phyloP scores from a whole-genome alignment of 2,113 vertebrate genomes.

The Percopsis transmontana region DNA sequence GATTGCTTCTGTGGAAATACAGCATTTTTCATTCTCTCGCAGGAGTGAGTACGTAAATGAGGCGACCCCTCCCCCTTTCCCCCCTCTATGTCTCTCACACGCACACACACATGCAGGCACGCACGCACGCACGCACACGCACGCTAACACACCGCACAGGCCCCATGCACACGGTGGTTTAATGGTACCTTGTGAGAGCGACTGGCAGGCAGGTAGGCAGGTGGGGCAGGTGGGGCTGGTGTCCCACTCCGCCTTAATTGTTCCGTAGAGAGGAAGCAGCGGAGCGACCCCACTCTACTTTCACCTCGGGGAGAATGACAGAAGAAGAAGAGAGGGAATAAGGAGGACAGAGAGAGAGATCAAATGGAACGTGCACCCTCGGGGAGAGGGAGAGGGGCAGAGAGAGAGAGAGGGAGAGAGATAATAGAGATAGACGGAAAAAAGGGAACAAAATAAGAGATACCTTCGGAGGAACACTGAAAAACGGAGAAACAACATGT shows the following conservation, averaged over 20 bases:
- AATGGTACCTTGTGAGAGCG: constrained; percentile 61
- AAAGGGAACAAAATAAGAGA: background rate
- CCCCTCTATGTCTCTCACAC: background rate
- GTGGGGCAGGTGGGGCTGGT: constrained; percentile 58
- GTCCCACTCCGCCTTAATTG: constrained; percentile 67
- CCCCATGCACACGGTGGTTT: constrained; percentile 43
- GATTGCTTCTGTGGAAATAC: constrained; percentile 56
- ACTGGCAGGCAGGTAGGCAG: constrained; percentile 51
- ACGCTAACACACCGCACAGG: background rate
- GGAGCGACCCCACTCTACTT: constrained; percentile 35
- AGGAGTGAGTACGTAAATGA: constrained; percentile 10
- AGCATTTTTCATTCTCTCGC: constrained; percentile 20
- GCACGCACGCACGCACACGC: background rate
- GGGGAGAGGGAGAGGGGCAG: constrained; percentile 5
- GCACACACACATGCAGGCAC: background rate
- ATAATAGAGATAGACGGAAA: constrained; percentile 13
- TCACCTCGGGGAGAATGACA: constrained; percentile 41
- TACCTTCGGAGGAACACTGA: background rate
- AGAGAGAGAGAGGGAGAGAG: constrained; percentile 10
- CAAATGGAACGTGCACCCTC: background rate
- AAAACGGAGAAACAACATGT: background rate
- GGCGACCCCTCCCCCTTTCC: constrained; percentile 9
- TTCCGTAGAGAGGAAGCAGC: constrained; percentile 58
- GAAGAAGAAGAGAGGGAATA: constrained; percentile 10
- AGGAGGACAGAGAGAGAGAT: constrained; percentile 19